These are phyloP conservation scores for Phyllotreta striolata DNA, from an alignment of 2,888 invertebrate species.

Conservation along the genomic window DNA sequence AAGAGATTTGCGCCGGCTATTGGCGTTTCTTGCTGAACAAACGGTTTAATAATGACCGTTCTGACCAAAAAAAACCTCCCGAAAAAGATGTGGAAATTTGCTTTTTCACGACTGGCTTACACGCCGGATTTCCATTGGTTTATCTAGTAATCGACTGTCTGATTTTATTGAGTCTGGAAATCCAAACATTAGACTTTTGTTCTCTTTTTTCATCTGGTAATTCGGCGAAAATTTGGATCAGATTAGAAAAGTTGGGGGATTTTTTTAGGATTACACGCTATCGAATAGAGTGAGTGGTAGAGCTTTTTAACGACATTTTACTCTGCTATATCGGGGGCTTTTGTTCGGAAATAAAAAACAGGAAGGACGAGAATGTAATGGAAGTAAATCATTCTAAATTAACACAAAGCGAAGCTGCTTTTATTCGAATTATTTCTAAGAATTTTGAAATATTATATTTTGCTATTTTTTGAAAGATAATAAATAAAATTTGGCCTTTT, in stretches of 20 bases:
- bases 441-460: too few species aligned
- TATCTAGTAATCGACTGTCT: slow-evolving; percentile 49
- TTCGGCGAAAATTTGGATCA: slow-evolving; percentile 43
- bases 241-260: slow-evolving; percentile 20
- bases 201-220: slow-evolving; percentile 48
- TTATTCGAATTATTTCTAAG: too few species aligned
- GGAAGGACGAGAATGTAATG: not conserved
- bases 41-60: slow-evolving; percentile 62
- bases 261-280: slow-evolving; percentile 22
- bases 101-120: slow-evolving; percentile 51
- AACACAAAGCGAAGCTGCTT: slow-evolving; percentile 1
- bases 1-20: slow-evolving; percentile 58
- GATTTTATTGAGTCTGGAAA: slow-evolving; percentile 43
- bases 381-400: slow-evolving; percentile 2
- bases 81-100: slow-evolving; percentile 50
- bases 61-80: slow-evolving; percentile 29
- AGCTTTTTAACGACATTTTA: not conserved
- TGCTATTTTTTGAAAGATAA: too few species aligned
- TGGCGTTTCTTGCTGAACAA: slow-evolving; percentile 60
- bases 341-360: slow-evolving; percentile 2
- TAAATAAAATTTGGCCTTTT: too few species aligned
- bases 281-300: slow-evolving; percentile 20
- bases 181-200: slow-evolving; percentile 45
- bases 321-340: not conserved
- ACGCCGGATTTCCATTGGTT: slow-evolving; percentile 48